A percentile compares a stretch with the other conserved stretches of the same genome.
phyloP scores from a whole-genome alignment of 2,888 invertebrate genomes.

The Macropis europaea region DNA sequence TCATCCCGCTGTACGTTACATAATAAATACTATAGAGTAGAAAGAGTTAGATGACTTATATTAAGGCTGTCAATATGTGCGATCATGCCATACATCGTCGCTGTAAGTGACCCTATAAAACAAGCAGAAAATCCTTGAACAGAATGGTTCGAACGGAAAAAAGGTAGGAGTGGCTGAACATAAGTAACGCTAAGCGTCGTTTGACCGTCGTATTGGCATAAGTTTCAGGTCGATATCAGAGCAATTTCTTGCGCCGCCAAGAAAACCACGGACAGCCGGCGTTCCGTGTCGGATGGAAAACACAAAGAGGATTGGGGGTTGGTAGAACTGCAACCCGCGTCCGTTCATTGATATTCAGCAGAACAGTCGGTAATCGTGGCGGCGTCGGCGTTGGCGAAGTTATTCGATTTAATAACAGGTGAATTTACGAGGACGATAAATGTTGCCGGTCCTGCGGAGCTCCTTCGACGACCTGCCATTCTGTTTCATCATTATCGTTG shows the following conservation, averaged over 20 bases:
- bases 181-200: background rate
- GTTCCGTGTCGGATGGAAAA: conserved; percentile 2
- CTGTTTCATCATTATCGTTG: background rate
- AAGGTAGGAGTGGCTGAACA: background rate
- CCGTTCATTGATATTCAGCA: conserved; percentile 28
- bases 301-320: background rate
- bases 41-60: no score
- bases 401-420: conserved; percentile 30
- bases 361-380: background rate
- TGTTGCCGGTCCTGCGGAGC: background rate
- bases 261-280: background rate
- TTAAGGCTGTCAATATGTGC: no score
- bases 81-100: no score
- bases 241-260: conserved; percentile 6
- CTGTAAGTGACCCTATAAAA: no score
- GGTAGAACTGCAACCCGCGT: background rate
- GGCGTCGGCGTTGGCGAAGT: no score
- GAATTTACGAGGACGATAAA: conserved; percentile 32
- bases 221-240: background rate
- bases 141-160: background rate
- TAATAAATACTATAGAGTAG: no score
- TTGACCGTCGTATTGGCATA: background rate
- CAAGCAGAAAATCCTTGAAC: background rate
- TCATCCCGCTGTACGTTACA: no score
- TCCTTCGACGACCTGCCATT: background rate